phyloP scores from a whole-genome alignment of 2,113 vertebrate genomes.

The Recurvirostra avosetta region DNA sequence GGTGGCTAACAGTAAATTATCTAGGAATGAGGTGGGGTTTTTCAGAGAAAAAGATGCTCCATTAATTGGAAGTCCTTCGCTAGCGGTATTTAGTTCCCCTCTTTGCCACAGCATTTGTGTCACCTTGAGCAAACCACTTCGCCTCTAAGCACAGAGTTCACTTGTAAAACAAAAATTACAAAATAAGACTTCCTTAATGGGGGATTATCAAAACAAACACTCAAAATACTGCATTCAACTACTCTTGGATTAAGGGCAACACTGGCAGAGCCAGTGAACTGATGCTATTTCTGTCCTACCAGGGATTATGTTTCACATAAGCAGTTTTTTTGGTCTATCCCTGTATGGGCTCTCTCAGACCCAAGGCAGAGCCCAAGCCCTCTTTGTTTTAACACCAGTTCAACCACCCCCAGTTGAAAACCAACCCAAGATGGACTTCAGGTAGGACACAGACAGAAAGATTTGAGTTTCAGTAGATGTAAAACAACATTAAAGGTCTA shows the following conservation, averaged over 20 bases:
- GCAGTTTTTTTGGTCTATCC: neutral
- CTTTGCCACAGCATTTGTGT: neutral
- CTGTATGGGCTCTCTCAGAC: neutral
- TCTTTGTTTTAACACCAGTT: neutral
- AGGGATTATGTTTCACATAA: neutral
- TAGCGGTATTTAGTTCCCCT: neutral
- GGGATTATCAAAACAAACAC: neutral
- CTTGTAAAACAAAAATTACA: too few relatives aligned
- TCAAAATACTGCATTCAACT: rapidly evolving
- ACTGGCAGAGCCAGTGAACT: neutral
- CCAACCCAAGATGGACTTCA: neutral
- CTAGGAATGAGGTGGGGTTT: neutral
- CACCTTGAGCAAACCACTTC: neutral
- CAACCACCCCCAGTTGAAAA: neutral
- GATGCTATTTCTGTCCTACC: neutral
- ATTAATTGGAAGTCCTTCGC: neutral
- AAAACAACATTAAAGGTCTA: neutral
- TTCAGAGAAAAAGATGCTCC: neutral
- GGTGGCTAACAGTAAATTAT: neutral
- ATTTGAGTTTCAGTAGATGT: neutral
- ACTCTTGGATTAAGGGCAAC: neutral
- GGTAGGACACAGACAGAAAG: neutral
- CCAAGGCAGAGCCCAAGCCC: neutral
- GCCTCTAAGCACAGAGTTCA: neutral
- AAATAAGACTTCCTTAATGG: neutral